A percentile compares a stretch with the other conserved stretches of the same genome.
phyloP scores from a whole-genome alignment of 2,113 vertebrate genomes.

The Perccottus glenii region DNA sequence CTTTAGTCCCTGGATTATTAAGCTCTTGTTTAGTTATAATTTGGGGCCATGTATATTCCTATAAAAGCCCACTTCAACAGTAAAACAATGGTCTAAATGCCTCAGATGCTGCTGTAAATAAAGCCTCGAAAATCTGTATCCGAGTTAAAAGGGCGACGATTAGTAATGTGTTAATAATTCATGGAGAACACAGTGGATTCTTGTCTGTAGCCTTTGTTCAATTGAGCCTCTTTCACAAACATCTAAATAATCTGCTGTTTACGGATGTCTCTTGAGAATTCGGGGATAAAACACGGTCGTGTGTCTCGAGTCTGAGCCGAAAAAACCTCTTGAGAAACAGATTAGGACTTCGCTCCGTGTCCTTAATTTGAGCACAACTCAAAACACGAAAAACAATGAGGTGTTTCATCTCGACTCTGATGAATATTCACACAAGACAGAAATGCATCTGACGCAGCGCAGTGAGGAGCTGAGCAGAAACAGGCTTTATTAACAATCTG shows the following conservation, averaged over 20 bases:
- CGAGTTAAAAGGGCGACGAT: background rate
- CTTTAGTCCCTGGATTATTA: too few species aligned
- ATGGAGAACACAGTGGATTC: background rate
- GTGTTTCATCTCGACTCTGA: conserved; percentile 61
- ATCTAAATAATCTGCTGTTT: background rate
- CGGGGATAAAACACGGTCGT: conserved; percentile 48
- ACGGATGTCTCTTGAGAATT: conserved; percentile 33
- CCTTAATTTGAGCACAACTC: conserved; percentile 68
- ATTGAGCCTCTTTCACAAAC: background rate
- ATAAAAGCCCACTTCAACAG: background rate
- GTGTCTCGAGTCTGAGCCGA: conserved; percentile 52
- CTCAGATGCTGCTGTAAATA: background rate
- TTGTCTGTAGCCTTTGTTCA: conserved; percentile 7
- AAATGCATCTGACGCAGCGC: background rate
- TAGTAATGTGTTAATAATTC: background rate
- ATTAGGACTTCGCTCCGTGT: conserved; percentile 67
- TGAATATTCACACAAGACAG: conserved; percentile 62
- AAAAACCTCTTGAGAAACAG: conserved; percentile 62
- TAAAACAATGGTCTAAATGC: background rate
- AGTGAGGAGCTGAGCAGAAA: background rate
- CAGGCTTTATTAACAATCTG: conserved; percentile 55
- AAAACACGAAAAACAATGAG: conserved; percentile 49
- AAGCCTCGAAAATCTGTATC: background rate
- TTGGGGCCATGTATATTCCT: background rate
- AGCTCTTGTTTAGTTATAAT: background rate